phyloP scores from a whole-genome alignment of 2,888 invertebrate species.

The Drosophila mulleri region DNA sequence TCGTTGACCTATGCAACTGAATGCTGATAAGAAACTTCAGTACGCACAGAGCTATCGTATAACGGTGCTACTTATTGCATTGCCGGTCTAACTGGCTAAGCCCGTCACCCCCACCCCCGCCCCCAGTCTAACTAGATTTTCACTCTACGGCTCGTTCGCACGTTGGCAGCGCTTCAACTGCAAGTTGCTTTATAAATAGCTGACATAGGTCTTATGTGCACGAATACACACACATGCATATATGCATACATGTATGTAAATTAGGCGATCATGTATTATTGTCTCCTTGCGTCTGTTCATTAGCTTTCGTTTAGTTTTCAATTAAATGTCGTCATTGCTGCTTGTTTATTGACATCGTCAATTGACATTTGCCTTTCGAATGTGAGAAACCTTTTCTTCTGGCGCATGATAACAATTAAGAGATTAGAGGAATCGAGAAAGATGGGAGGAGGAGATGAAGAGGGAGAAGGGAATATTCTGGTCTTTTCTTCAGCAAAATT shows the following conservation, averaged over 20 bases:
- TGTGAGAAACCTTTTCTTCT: constrained; percentile 1
- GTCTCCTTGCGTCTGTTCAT: constrained; percentile 20
- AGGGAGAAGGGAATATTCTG: not conserved
- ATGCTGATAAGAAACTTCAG: constrained; percentile 54
- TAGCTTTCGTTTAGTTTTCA: constrained; percentile 49
- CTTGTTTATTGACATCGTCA: constrained; percentile 56
- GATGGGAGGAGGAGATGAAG: not conserved
- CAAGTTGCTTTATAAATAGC: constrained; percentile 70
- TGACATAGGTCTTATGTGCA: constrained; percentile 3
- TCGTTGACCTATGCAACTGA: constrained; percentile 63
- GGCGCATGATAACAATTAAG: constrained; percentile 2
- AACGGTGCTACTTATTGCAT: constrained; percentile 17
- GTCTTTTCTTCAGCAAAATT: not conserved
- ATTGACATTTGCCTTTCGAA: constrained; percentile 8
- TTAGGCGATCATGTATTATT: constrained; percentile 2
- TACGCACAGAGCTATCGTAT: constrained; percentile 39
- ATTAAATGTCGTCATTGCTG: constrained; percentile 56
- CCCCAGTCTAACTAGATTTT: constrained; percentile 1
- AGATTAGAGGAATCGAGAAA: not conserved
- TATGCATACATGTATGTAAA: constrained; percentile 3
- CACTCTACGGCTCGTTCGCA: constrained; percentile 30
- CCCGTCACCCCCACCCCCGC: not conserved
- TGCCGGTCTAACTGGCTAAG: constrained; percentile 51
- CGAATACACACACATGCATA: not conserved
- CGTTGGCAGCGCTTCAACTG: constrained; percentile 69